Conservation (phyloP, 2,113 vertebrate species). For the Gopherus flavomarginatus region DNA sequence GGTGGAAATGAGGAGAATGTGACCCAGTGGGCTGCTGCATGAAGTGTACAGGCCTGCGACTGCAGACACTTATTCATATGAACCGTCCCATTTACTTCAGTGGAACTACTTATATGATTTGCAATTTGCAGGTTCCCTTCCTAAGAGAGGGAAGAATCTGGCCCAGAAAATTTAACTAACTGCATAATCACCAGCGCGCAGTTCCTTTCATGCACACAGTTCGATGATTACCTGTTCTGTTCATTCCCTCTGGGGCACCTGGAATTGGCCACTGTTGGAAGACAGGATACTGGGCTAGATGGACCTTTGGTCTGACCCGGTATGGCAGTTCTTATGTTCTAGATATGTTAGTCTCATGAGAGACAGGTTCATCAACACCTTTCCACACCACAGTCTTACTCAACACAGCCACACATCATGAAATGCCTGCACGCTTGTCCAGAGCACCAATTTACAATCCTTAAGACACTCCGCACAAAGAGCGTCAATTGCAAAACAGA, state of each 20-base stretch:
- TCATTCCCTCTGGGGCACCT: no score
- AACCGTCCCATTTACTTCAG: background rate
- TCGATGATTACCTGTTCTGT: no score
- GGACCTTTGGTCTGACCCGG: no score
- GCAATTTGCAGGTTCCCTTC: background rate
- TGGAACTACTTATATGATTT: background rate
- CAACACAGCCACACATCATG: background rate
- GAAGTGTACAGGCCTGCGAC: background rate
- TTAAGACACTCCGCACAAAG: background rate
- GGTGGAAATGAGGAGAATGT: background rate
- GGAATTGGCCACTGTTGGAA: no score
- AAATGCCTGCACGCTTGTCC: background rate
- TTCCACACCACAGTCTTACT: background rate
- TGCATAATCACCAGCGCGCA: background rate
- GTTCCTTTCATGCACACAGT: background rate
- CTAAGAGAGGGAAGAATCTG: background rate
- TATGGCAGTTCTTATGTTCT: no score
- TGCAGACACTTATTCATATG: background rate
- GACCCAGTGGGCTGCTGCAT: background rate
- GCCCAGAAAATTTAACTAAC: background rate
- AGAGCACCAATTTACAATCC: background rate
- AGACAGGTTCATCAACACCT: background rate
- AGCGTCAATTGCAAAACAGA: background rate
- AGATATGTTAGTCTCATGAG: background rate
- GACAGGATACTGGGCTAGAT: no score